phyloP scores from a whole-genome alignment of 2,797 vertebrate genomes.

The Gymnocypris eckloni region DNA sequence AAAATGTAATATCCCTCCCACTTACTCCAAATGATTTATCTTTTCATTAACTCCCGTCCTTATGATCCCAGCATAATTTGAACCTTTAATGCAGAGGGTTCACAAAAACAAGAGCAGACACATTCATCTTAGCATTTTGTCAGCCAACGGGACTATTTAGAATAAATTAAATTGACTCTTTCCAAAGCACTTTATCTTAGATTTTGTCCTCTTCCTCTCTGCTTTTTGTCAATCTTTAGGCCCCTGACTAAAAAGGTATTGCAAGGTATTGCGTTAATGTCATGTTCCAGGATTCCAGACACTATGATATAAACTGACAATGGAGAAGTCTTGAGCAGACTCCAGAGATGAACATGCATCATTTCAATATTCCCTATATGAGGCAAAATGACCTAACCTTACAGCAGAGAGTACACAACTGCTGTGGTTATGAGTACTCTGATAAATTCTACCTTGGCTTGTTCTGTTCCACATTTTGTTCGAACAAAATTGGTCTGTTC shows the following conservation, averaged over 20 bases:
- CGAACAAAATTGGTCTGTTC: neutral
- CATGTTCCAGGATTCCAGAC: neutral
- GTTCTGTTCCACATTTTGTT: neutral
- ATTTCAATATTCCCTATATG: constrained; percentile 1
- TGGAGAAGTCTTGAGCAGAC: neutral
- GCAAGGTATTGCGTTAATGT: neutral
- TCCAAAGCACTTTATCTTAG: constrained; percentile 28
- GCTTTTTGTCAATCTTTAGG: constrained; percentile 5
- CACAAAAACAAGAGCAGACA: constrained; percentile 58
- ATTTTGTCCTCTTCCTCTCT: neutral
- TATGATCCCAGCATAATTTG: constrained; percentile 61
- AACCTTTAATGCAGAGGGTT: constrained; percentile 59
- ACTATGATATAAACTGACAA: neutral
- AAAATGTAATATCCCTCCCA: constrained; percentile 61
- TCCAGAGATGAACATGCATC: neutral
- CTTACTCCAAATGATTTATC: constrained; percentile 64
- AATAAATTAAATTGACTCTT: constrained; percentile 52
- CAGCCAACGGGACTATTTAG: constrained; percentile 49
- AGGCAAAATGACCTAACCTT: neutral
- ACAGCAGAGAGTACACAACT: neutral
- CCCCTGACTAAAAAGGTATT: neutral
- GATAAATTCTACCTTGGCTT: neutral
- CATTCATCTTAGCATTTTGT: constrained; percentile 57
- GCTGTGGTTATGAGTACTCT: neutral
- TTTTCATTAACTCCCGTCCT: constrained; percentile 60